Conservation (phyloP, 2,797 vertebrate genomes). For the Poecilia gillii region DNA sequence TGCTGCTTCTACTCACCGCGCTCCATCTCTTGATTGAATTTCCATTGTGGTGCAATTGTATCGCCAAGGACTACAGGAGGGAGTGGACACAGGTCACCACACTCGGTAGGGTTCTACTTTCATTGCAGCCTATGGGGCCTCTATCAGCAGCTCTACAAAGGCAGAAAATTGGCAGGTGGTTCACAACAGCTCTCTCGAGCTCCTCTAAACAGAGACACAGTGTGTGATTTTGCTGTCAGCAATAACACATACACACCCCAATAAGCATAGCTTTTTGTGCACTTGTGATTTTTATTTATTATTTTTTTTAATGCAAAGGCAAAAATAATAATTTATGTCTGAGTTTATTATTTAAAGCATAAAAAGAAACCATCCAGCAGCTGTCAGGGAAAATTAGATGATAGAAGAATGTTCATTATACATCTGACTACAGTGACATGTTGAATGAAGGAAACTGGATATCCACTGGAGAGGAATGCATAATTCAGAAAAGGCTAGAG, state of each 20-base stretch:
- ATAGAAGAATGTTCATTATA: slow-evolving; percentile 19
- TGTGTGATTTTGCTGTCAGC: slow-evolving; percentile 23
- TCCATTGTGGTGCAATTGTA: slow-evolving; percentile 79
- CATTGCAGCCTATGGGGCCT: slow-evolving; percentile 53
- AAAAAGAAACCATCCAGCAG: neutral
- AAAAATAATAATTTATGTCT: neutral
- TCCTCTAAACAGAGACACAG: slow-evolving; percentile 29
- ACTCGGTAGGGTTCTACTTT: slow-evolving; percentile 66
- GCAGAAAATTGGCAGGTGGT: slow-evolving; percentile 42
- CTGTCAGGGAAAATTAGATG: neutral
- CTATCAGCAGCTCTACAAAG: slow-evolving; percentile 45
- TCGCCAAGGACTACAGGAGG: slow-evolving; percentile 58
- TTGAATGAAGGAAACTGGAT: slow-evolving; percentile 69
- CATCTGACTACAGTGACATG: slow-evolving; percentile 36
- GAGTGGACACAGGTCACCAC: slow-evolving; percentile 66
- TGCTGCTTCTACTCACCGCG: slow-evolving; percentile 42
- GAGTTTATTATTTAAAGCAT: neutral
- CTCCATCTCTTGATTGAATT: slow-evolving; percentile 82
- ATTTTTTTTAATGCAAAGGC: neutral
- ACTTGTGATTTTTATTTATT: neutral
- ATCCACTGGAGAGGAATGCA: slow-evolving; percentile 68
- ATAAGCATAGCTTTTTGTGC: neutral
- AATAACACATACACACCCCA: slow-evolving; percentile 1
- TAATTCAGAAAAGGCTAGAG: slow-evolving; percentile 76
- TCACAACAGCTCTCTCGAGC: slow-evolving; percentile 46